These are phyloP conservation scores for Agapetus fuscipes DNA, from an alignment of 2,888 invertebrate species.

Conservation along the genomic window DNA sequence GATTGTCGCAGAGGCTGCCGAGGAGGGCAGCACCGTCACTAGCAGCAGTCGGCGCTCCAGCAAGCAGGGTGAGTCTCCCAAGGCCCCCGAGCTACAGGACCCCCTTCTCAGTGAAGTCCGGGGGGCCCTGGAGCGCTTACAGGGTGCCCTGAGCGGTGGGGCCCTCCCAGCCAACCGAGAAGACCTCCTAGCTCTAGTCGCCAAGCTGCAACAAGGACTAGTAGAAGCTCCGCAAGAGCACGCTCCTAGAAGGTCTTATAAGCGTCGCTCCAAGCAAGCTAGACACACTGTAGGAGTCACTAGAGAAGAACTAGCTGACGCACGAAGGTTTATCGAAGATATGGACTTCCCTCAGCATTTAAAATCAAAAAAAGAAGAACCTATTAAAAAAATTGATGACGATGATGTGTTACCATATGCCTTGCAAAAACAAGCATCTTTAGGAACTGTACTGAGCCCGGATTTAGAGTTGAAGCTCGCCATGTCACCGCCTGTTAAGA, in stretches of 20 bases:
- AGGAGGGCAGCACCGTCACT: conserved; percentile 27
- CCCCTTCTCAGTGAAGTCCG: conserved; percentile 67
- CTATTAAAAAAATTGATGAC: conserved; percentile 22
- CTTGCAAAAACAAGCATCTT: conserved; percentile 39
- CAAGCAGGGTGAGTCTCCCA: conserved; percentile 64
- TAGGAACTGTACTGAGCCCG: conserved; percentile 30
- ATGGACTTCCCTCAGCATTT: conserved; percentile 37
- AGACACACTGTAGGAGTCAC: conserved; percentile 80
- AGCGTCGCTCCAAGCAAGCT: conserved; percentile 51
- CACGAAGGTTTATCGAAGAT: conserved; percentile 65
- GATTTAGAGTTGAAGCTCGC: conserved; percentile 3
- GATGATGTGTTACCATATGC: conserved; percentile 25
- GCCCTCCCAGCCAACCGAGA: conserved; percentile 41
- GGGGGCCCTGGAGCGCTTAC: conserved; percentile 62
- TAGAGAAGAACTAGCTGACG: conserved; percentile 68
- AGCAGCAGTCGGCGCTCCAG: conserved; percentile 2
- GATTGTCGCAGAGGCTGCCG: conserved; percentile 39
- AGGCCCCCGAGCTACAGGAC: conserved; percentile 39
- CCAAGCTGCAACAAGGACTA: conserved; percentile 54
- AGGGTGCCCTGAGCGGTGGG: conserved; percentile 52
- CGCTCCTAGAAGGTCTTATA: conserved; percentile 36
- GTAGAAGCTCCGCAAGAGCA: conserved; percentile 28
- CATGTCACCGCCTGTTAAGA: conserved; percentile 27
- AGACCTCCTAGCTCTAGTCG: conserved; percentile 59
- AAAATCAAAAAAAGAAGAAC: background rate